Conservation (phyloP, 2,888 invertebrate species). For the Notodromas monacha region DNA sequence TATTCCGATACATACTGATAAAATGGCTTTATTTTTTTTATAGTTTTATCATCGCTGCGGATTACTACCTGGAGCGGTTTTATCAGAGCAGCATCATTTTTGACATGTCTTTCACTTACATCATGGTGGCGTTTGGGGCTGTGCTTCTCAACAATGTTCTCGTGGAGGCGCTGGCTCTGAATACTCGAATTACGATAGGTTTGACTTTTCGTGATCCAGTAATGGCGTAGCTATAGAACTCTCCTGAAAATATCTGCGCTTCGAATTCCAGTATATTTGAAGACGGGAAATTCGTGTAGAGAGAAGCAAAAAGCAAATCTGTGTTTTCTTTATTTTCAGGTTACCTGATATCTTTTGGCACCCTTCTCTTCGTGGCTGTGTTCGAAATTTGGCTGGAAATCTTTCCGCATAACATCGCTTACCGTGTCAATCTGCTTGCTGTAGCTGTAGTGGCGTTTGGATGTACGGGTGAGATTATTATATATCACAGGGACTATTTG, state of each 20-base stretch:
- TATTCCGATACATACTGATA: too few relatives aligned
- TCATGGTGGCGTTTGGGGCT: constrained; percentile 54
- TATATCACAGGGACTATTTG: too few relatives aligned
- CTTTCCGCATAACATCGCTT: constrained; percentile 40
- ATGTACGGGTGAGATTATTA: constrained; percentile 40
- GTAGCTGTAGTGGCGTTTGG: constrained; percentile 57
- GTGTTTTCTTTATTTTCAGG: constrained; percentile 22
- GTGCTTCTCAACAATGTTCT: constrained; percentile 53
- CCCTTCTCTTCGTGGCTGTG: constrained; percentile 44
- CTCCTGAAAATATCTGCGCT: too few relatives aligned
- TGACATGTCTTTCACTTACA: constrained; percentile 70
- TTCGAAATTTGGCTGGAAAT: constrained; percentile 60
- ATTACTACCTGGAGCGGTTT: constrained; percentile 56
- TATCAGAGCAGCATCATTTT: constrained; percentile 55
- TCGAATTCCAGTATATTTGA: too few relatives aligned
- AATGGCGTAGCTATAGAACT: too few relatives aligned
- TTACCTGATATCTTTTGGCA: constrained; percentile 43
- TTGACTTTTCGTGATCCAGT: constrained; percentile 12
- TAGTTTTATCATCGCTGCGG: constrained; percentile 73
- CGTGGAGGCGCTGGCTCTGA: constrained; percentile 43
- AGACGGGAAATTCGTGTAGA: too few relatives aligned
- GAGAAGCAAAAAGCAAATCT: too few relatives aligned
- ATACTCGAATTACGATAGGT: constrained; percentile 57
- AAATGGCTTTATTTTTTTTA: too few relatives aligned
- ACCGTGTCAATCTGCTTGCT: constrained; percentile 45